Evolutionary conservation across 2,888 invertebrate genomes (phyloP), one percentile per base, ranked within the genome.

Genomic region (Metellina segmentata): DNA sequence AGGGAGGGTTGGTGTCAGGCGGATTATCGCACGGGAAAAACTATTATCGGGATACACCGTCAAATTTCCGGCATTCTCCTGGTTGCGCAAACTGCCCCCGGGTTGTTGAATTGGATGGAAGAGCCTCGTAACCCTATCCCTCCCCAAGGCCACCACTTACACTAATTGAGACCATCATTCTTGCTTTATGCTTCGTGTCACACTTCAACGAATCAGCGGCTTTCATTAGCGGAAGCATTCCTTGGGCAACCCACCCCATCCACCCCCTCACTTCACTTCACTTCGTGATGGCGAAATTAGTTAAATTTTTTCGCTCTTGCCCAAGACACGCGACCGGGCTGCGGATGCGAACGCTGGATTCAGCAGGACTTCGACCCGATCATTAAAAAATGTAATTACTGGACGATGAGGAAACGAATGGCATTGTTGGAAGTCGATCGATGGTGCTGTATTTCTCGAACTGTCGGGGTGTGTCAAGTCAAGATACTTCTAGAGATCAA

Each of bases 121-220:
- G 11, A 16, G 61, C 13, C 16, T 61, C 61, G 8, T 13, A 16
- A 16, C 16, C 88, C 88, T 81, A 81, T 48, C 87, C 87, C 61
- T 61, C 81, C 48, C n/a, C 87, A 79, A 79, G 87, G 87, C 72
- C 88, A 79, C 88, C 88, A 88, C 88, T 88, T 88, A 88, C 81
- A 48, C 74, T 88, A 88, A 88, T 88, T 88, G 88, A 81, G 81
- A 81, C 81, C 52, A 88, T 88, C 88, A 81, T 88, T 88, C 88
- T 88, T 88, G 48, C 87, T 87, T 79, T 71, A 71, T 51, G 87
- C 87, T 71, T 34, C 77, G 72, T 87, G 87, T 79, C 87, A 72
- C 81, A 88, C 81, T 88, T 88, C 88, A 87, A 87, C 87, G 87
- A 85, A 75, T 75, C 85, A 48, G 81, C 86, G 70, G 19, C 86